Evolutionary conservation across 2,797 vertebrate species (phyloP).

Genomic region (Neoniphon sammara): DNA sequence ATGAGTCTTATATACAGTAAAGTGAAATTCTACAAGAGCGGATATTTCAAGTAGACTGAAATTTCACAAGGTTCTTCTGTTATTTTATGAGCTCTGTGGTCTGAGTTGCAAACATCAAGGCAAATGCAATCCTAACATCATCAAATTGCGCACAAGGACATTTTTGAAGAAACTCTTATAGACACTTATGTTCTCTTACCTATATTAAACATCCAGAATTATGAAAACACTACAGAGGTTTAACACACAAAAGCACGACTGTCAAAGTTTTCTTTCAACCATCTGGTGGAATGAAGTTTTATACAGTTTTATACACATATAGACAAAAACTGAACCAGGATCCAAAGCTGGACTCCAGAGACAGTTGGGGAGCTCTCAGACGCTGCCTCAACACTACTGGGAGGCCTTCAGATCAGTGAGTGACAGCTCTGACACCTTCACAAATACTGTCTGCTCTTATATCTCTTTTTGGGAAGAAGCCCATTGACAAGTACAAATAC

Average conservation of each 20-base stretch:
- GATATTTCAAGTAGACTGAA: background rate
- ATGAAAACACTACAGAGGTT: constrained; percentile 36
- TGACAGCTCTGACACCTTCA: constrained; percentile 59
- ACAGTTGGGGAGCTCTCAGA: constrained; percentile 43
- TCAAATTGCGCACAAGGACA: constrained; percentile 6
- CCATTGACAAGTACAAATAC: constrained; percentile 35
- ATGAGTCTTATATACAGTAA: constrained; percentile 5
- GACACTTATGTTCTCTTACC: background rate
- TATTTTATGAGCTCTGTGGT: background rate
- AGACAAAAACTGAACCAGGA: constrained; percentile 43
- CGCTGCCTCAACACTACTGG: constrained; percentile 14
- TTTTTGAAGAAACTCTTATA: background rate
- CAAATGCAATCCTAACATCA: constrained; percentile 16
- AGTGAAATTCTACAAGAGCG: background rate
- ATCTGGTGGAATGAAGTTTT: constrained; percentile 27
- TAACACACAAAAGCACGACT: constrained; percentile 54
- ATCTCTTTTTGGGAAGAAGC: constrained; percentile 43
- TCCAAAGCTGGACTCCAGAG: constrained; percentile 44
- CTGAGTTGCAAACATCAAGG: background rate
- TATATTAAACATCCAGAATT: constrained; percentile 34
- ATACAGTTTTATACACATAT: constrained; percentile 43
- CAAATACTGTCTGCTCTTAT: constrained; percentile 50
- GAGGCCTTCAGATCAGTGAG: constrained; percentile 46
- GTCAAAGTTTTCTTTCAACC: constrained; percentile 44
- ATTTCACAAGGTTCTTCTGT: background rate